Evolutionary conservation across 2,113 vertebrate genomes (phyloP), one percentile per base, ranked within the genome.

Genomic region (Perca fluviatilis): DNA sequence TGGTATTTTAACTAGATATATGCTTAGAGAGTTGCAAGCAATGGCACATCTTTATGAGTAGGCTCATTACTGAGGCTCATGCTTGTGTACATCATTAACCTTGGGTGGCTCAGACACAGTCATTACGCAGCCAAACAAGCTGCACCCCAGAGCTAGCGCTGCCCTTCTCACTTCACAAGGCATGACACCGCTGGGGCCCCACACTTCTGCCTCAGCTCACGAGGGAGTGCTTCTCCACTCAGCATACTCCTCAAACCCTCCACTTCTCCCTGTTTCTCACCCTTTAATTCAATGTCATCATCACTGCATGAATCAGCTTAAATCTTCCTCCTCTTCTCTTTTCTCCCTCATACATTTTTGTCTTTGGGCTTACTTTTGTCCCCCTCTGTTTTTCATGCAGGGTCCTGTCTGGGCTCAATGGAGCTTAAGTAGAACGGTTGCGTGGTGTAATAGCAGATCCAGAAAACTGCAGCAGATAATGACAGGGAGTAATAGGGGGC

Each of bases 81-180:
- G 69, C 93, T 92, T 92, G 83, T 94, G 94, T 92, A 90, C 92
- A 91, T 92, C 92, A 93, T 95, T 95, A 95, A 95, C 95, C 94
- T 95, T 94, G 94, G 86, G 74, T 94, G 86, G 83, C 92, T 93
- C 87, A 91, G 90, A 93, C 92, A 91, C 78, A 88, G 90, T 93
- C 92, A 94, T 94, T 93, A 94, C 70, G 74, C 88, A 89, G 90
- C 69, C 88, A 92, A 92, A 92, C 90, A 91, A 81, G 90, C 88
- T 84, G 90, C 90, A 88, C 86, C 94, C 90, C 74, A 84, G 86
- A 94, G 94, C 93, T 79, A 84, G 64, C 2, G 53, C 85, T 93
- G 91, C 92, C 93, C 93, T 95, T 94, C 92, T 92, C 92, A 87
- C 92, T 93, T 92, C 93, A 91, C 84, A 82, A 90, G 75, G 80